These are phyloP conservation scores for Irena cyanogastra DNA, from an alignment of 2,113 vertebrate species.

Conservation along the genomic window DNA sequence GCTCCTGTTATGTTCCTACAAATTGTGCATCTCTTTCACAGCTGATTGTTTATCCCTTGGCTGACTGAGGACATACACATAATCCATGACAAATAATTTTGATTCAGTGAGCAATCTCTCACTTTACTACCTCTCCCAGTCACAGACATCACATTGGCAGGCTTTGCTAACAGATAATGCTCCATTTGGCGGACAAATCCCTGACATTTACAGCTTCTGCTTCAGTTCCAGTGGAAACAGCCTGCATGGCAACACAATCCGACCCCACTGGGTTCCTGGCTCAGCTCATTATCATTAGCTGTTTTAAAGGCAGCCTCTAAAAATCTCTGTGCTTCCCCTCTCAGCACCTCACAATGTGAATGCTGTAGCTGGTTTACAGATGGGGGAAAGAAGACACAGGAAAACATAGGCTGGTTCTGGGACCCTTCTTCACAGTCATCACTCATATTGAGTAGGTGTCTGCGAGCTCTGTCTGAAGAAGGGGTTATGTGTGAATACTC, in stretches of 20 bases:
- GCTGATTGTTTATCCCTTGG: background rate
- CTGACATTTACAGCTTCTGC: constrained; percentile 18
- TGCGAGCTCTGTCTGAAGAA: background rate
- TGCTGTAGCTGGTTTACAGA: background rate
- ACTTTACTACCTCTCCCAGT: background rate
- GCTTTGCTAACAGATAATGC: background rate
- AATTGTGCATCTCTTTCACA: background rate
- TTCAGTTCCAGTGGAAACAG: background rate
- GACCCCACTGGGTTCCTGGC: background rate
- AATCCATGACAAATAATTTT: background rate
- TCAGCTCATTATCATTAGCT: background rate
- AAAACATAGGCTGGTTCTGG: background rate
- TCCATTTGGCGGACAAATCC: background rate
- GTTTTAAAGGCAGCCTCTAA: background rate
- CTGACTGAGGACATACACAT: background rate
- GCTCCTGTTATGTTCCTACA: background rate
- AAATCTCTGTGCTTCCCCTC: background rate
- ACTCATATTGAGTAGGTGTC: background rate
- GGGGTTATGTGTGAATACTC: background rate
- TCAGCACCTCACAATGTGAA: background rate
- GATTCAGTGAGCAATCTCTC: background rate
- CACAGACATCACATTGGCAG: background rate
- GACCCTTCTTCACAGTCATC: background rate
- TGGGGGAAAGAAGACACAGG: background rate
- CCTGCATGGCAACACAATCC: background rate